These are phyloP conservation scores for Hormaphis cornu DNA, from an alignment of 1,140 invertebrate species.

Conservation along the genomic window DNA sequence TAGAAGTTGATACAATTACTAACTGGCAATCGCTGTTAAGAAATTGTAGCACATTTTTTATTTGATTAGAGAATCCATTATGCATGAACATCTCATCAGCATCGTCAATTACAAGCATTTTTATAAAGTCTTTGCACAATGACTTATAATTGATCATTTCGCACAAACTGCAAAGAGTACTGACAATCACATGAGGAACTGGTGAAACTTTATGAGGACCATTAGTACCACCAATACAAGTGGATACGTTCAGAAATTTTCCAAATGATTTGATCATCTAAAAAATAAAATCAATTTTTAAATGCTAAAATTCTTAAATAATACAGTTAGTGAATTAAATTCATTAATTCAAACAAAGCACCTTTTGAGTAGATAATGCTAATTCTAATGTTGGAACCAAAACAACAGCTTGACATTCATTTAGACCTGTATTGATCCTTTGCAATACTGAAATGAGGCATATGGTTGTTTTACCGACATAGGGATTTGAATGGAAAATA, in stretches of 20 bases:
- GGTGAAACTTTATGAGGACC: slow-evolving; percentile 10
- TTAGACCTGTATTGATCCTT: slow-evolving; percentile 44
- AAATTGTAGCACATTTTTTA: neutral
- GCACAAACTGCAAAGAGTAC: neutral
- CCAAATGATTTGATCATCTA: slow-evolving; percentile 15
- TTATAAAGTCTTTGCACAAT: neutral
- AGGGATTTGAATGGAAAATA: slow-evolving; percentile 3
- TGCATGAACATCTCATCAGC: neutral
- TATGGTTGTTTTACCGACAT: neutral
- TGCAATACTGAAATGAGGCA: slow-evolving; percentile 23
- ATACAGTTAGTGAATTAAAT: no score
- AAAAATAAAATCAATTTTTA: neutral
- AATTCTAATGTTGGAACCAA: slow-evolving; percentile 62
- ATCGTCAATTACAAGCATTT: slow-evolving; percentile 15
- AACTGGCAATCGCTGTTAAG: neutral
- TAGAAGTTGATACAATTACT: slow-evolving; percentile 1
- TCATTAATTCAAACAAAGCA: neutral
- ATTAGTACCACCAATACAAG: slow-evolving; percentile 11
- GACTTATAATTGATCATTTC: slow-evolving; percentile 6
- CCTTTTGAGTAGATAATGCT: slow-evolving; percentile 51
- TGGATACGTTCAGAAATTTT: slow-evolving; percentile 9
- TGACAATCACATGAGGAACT: slow-evolving; percentile 11
- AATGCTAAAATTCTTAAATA: neutral
- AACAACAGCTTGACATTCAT: slow-evolving; percentile 57
- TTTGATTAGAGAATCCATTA: neutral